Evolutionary conservation across 2,888 invertebrate genomes (phyloP), one percentile per base, ranked within the genome.

Genomic region (Drosophila paracracens): DNA sequence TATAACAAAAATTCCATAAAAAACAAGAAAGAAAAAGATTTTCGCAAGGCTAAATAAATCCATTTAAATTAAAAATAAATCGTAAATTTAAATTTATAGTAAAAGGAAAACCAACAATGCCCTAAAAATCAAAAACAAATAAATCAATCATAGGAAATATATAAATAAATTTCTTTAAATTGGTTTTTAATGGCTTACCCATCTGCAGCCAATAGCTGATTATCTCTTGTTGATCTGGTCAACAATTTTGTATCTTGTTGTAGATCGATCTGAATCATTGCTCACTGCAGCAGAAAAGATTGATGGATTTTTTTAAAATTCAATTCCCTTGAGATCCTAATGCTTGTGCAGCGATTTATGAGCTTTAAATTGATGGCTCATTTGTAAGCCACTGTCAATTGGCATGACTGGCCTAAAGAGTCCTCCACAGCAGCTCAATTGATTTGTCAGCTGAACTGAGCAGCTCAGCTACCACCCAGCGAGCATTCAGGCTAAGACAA

Each of bases 371-470:
- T 74, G 87, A 75, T 71, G 67, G 73, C 72, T 83, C 76, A 81
- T 86, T 83, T 81, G 79, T 76, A 71, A 71, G 71, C 65, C 76
- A 60, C 53, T 79, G 72, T 69, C 79, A 72, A 76, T 78, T 75
- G 75, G 56, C 69, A 58, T 74, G 78, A 74, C 78, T 67, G 70
- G 67, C 48, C 64, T 72, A 62, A 69, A 64, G 50, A 50, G 40
- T 63, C 52, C 63, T 67, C 56, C 66, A 46, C 46, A 25, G 25
- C 46, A 16, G 36, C 58, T 60, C 73, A 79, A 84, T 85, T 85
- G 85, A 88, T 81, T 84, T 82, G 85, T 85, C 85, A 84, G 84
- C 68, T 56, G 38, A 70, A 64, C 68, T 50, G 66, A 52, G 69
- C 70, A 54, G 72, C 70, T 60, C 58, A 43, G 33, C 68, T 57